A percentile compares a stretch with the other conserved stretches of the same genome.
phyloP scores from a whole-genome alignment of 2,888 invertebrate genomes.

The Mechanitis messenoides region DNA sequence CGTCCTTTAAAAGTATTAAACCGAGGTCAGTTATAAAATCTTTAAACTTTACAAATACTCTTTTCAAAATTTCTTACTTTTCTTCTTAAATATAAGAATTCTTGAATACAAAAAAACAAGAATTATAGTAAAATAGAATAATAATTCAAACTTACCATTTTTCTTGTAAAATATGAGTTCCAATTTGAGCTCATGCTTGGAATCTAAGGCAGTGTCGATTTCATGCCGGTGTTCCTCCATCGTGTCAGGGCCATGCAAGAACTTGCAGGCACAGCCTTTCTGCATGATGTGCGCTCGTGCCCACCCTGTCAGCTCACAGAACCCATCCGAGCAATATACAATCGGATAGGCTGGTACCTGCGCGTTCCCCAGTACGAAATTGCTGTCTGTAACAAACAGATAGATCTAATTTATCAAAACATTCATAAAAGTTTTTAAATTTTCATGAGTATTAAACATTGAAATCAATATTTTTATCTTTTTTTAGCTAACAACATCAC shows the following conservation, averaged over 20 bases:
- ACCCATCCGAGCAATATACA: conserved; percentile 97
- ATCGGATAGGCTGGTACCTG: conserved; percentile 94
- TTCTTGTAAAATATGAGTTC: conserved; percentile 97
- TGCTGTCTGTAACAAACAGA: conserved; percentile 84
- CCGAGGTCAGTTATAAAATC: too few species aligned
- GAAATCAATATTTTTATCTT: too few species aligned
- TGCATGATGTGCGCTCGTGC: conserved; percentile 97
- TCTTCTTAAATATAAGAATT: background rate
- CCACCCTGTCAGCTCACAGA: conserved; percentile 96
- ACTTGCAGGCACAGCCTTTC: conserved; percentile 96
- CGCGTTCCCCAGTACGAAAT: conserved; percentile 96
- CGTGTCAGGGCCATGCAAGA: conserved; percentile 94
- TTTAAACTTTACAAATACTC: too few species aligned
- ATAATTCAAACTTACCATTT: conserved; percentile 79
- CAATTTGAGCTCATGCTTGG: conserved; percentile 93
- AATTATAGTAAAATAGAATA: background rate
- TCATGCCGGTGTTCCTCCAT: conserved; percentile 90
- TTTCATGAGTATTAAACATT: too few species aligned
- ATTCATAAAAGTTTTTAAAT: too few species aligned
- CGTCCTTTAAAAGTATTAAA: too few species aligned
- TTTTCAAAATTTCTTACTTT: background rate
- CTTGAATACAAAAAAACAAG: background rate
- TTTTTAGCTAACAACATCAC: too few species aligned
- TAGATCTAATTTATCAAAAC: background rate
- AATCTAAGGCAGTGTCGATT: conserved; percentile 92